Evolutionary conservation across 2,888 invertebrate genomes (phyloP), one percentile per base, ranked within the genome.

Genomic region (Teleiodes luculella): DNA sequence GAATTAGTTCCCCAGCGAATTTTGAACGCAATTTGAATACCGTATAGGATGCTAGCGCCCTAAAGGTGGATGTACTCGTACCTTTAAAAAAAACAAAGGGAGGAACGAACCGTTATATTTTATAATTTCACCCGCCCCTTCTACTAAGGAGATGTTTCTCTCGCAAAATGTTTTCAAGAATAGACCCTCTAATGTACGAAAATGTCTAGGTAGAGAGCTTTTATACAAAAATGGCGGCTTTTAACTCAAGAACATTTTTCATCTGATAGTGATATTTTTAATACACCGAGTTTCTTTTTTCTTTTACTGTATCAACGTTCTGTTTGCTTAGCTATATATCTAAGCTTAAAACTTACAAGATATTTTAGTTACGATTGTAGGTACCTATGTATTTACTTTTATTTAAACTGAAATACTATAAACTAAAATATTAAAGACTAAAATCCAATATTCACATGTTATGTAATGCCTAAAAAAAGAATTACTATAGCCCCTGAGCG

Each of bases 1-100:
- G 76, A 89, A 89, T 89, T 89, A 89, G 88, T 80, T 80, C 86
- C 88, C 89, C 83, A 80, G 78, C 79, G 39, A 43, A 20, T 28
- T 37, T 16, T 13, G 28, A 59, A 73, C 70, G 77, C 71, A 74
- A 88, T 89, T 89, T 89, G 84, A 87, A 88, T 87, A 85, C 78
- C 69, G 70, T 70, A 70, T 74, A 52, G 75, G 74, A 78, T 74
- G 76, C 85, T 78, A 76, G 74, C 82, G 78, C 86, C 86, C 85
- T 74, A 76, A 73, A 70, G 74, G 78, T 76, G 68, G 65, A 14
- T 13, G 66, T 72, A 77, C 74, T 75, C 6, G 66, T 72, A 77
- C 74, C 76, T 77, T 74, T 74, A 70, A 78, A 71, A 80, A 84
- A 88, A 87, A 85, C 84, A 87, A 86, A 86, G 86, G 87, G 86